Percentiles rank a stretch among this genome's conserved stretches.
Conservation (phyloP, 2,888 invertebrate species). For the Octonoba sinensis region DNA sequence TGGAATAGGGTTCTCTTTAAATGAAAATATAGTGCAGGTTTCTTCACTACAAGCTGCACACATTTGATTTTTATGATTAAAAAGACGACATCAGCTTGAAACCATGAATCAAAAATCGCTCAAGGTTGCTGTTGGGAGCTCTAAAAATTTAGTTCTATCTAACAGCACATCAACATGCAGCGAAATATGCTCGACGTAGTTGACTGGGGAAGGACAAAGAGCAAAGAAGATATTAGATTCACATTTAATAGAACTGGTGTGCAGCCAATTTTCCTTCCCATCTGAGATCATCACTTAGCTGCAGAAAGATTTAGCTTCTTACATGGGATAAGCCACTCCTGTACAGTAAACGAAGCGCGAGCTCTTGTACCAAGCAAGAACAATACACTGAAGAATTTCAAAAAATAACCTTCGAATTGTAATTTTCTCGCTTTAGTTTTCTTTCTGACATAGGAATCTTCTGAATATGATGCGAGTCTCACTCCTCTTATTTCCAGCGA, state of each 20-base stretch:
- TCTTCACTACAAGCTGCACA: constrained; percentile 56
- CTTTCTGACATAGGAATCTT: too few relatives aligned
- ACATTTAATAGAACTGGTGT: constrained; percentile 16
- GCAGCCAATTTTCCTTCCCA: neutral
- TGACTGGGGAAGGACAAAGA: constrained; percentile 34
- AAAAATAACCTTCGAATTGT: constrained; percentile 23
- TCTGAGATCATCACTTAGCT: constrained; percentile 36
- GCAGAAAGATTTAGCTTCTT: neutral
- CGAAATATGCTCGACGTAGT: constrained; percentile 36
- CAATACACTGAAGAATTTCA: too few relatives aligned
- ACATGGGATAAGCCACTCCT: too few relatives aligned
- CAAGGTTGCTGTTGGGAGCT: constrained; percentile 16
- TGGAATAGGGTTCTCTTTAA: constrained; percentile 58
- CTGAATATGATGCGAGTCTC: neutral
- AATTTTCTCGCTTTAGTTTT: neutral
- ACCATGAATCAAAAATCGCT: constrained; percentile 25
- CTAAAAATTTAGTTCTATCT: constrained; percentile 47
- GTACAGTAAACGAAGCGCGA: too few relatives aligned
- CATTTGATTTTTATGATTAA: constrained; percentile 37
- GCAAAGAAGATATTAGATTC: constrained; percentile 37
- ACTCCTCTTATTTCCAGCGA: constrained; percentile 1
- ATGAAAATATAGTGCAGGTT: constrained; percentile 39
- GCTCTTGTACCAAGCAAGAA: too few relatives aligned
- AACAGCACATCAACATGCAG: constrained; percentile 52
- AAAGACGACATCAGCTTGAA: constrained; percentile 33